Evolutionary conservation across 1,140 invertebrate species (phyloP).

Genomic region (Littorina saxatilis): DNA sequence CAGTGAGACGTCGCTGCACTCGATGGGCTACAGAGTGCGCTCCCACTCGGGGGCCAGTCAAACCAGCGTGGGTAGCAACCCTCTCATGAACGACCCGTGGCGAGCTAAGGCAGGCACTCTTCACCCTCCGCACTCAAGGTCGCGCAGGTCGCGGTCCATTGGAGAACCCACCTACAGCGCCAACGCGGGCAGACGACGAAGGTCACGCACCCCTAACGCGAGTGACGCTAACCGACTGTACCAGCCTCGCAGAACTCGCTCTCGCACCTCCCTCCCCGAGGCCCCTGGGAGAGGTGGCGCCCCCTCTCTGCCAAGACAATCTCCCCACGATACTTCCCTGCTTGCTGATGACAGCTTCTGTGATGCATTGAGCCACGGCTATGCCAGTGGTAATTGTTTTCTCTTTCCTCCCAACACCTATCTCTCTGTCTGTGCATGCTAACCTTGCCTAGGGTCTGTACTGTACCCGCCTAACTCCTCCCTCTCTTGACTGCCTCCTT

Average conservation of each 20-base stretch:
- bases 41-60: constrained; percentile 15
- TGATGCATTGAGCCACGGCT: constrained; percentile 26
- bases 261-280: constrained; percentile 1
- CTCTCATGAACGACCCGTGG: constrained; percentile 44
- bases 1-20: constrained; percentile 15
- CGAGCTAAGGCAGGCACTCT: constrained; percentile 22
- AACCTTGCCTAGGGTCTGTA: too few relatives aligned
- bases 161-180: constrained; percentile 21
- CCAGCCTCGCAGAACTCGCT: constrained; percentile 18
- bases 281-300: neutral
- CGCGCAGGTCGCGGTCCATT: neutral
- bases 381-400: constrained; percentile 29
- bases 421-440: constrained; percentile 7
- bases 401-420: neutral
- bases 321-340: neutral
- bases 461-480: neutral
- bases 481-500: constrained; percentile 8
- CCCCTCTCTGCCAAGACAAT: neutral
- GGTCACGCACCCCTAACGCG: neutral
- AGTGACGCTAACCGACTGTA: neutral
- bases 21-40: constrained; percentile 6
- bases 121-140: constrained; percentile 1
- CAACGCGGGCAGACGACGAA: neutral
- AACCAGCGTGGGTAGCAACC: constrained; percentile 33
- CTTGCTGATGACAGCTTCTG: constrained; percentile 28